Percentiles rank a stretch among this genome's conserved stretches.
phyloP scores from a whole-genome alignment of 2,113 vertebrate genomes.

The Pycnonotus jocosus region DNA sequence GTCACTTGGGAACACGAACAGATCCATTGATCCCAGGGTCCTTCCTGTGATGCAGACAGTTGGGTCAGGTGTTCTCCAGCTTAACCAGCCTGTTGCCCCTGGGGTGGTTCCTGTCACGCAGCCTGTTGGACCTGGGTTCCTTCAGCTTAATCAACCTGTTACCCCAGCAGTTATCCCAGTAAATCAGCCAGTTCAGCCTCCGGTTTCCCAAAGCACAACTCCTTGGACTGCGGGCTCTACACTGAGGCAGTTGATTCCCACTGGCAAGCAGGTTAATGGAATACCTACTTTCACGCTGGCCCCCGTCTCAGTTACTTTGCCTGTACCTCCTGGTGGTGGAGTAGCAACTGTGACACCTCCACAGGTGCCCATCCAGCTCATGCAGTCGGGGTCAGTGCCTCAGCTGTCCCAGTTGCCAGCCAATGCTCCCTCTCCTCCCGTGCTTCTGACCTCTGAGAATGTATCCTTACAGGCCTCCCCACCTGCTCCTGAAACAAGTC shows the following conservation, averaged over 20 bases:
- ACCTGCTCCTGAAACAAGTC: neutral
- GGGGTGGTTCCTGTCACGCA: slow-evolving; percentile 74
- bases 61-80: slow-evolving; percentile 66
- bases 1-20: neutral
- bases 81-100: slow-evolving; percentile 70
- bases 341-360: slow-evolving; percentile 61
- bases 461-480: neutral
- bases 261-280: slow-evolving; percentile 91
- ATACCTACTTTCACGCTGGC: slow-evolving; percentile 91
- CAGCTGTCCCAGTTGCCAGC: slow-evolving; percentile 61
- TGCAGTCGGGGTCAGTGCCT: slow-evolving; percentile 68
- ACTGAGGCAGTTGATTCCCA: slow-evolving; percentile 88
- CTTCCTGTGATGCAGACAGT: slow-evolving; percentile 72
- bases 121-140: slow-evolving; percentile 68
- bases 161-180: slow-evolving; percentile 68
- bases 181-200: slow-evolving; percentile 57
- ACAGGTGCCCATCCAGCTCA: slow-evolving; percentile 69
- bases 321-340: slow-evolving; percentile 63
- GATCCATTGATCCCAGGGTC: neutral
- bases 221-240: slow-evolving; percentile 86
- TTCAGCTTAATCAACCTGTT: slow-evolving; percentile 75
- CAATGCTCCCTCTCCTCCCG: slow-evolving; percentile 63
- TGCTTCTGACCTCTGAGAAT: slow-evolving; percentile 39
- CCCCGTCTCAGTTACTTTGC: slow-evolving; percentile 84
- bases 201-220: slow-evolving; percentile 70